Conservation (phyloP, 23 tunicate species). For the Styela clava region DNA sequence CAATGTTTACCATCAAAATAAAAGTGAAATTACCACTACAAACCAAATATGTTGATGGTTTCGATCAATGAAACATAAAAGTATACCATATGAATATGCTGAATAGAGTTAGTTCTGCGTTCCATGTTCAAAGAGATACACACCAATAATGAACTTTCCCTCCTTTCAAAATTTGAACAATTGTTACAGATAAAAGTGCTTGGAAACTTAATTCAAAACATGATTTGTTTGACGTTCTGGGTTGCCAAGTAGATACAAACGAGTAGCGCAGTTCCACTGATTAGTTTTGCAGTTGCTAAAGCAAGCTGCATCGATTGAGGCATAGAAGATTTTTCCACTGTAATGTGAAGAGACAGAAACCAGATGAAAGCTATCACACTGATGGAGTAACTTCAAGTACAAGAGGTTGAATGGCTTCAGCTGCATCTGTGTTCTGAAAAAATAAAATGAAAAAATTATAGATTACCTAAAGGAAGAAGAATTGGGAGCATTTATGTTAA, state of each 20-base stretch:
- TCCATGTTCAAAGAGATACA: no score
- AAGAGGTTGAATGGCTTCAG: conserved; percentile 3
- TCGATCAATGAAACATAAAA: no score
- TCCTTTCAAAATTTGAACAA: no score
- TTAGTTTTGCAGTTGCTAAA: background rate
- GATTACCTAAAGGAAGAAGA: no score
- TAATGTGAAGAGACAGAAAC: background rate
- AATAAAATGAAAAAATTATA: no score
- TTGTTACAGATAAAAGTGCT: background rate
- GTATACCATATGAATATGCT: no score
- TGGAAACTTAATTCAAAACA: background rate
- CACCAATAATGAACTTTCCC: no score
- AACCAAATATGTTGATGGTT: no score
- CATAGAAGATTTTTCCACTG: background rate
- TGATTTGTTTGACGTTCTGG: background rate
- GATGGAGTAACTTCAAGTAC: conserved; percentile 6
- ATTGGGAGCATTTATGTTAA: no score
- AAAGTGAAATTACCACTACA: no score
- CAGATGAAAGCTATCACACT: background rate
- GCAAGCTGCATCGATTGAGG: background rate
- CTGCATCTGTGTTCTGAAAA: background rate
- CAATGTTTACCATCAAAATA: no score
- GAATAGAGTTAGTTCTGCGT: no score
- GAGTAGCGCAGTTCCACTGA: background rate
- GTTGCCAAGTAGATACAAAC: background rate